A percentile compares a stretch with the other conserved stretches of the same genome.
Conservation (phyloP, 2,888 invertebrate species). For the Drosophila multiciliata region DNA sequence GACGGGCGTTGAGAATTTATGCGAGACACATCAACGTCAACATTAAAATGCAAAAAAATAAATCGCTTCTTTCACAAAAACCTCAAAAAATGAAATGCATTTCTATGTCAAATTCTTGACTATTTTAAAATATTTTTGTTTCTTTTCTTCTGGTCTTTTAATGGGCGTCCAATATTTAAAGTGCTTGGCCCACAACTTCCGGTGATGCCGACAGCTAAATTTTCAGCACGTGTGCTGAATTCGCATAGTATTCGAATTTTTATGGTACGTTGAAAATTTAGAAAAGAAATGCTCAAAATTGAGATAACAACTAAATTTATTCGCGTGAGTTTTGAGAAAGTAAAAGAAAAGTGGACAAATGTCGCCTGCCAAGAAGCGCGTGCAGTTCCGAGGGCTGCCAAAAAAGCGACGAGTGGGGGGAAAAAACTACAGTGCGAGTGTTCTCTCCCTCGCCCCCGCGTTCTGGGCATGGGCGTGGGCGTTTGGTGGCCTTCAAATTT, state of each 20-base stretch:
- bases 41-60: constrained; percentile 68
- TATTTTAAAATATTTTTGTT: constrained; percentile 12
- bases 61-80: constrained; percentile 26
- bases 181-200: constrained; percentile 61
- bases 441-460: constrained; percentile 15
- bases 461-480: constrained; percentile 29
- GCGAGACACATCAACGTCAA: constrained; percentile 71
- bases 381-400: constrained; percentile 64
- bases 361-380: constrained; percentile 79
- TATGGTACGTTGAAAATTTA: not conserved
- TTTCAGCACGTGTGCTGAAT: constrained; percentile 66
- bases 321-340: constrained; percentile 13
- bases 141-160: constrained; percentile 14
- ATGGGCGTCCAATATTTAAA: constrained; percentile 17
- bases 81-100: constrained; percentile 62
- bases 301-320: constrained; percentile 59
- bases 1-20: constrained; percentile 62
- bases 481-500: constrained; percentile 72
- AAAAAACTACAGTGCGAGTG: not conserved
- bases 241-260: constrained; percentile 5
- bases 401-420: constrained; percentile 9
- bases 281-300: constrained; percentile 9
- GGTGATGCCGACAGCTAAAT: constrained; percentile 59
- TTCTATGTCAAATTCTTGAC: constrained; percentile 66
- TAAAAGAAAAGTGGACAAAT: constrained; percentile 30